Percentiles rank a stretch among this genome's conserved stretches.
phyloP scores from a whole-genome alignment of 2,797 vertebrate genomes.

The Chaetophractus vellerosus region DNA sequence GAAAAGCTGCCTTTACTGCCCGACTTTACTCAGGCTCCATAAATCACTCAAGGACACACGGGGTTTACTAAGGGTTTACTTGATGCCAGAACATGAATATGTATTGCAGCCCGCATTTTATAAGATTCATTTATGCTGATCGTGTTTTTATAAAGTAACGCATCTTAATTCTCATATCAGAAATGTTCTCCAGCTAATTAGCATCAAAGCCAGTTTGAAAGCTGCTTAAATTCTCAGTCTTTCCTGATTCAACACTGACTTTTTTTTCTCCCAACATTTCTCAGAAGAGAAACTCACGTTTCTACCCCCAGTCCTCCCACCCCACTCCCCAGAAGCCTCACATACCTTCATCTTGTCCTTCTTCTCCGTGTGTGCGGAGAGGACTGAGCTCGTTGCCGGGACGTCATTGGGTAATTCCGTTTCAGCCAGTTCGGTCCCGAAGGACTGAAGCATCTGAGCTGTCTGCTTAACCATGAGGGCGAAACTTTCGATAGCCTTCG shows the following conservation, averaged over 20 bases:
- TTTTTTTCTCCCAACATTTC: accelerated
- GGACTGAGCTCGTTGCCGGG: slow-evolving; percentile 93
- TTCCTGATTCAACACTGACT: not conserved
- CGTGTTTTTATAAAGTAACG: not conserved
- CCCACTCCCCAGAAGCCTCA: not conserved
- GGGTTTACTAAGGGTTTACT: not conserved
- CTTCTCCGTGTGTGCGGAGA: slow-evolving; percentile 94
- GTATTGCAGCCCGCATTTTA: not conserved
- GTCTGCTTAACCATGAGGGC: slow-evolving; percentile 98
- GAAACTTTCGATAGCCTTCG: slow-evolving; percentile 94
- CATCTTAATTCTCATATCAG: not conserved
- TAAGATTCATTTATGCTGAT: not conserved
- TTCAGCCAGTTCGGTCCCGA: slow-evolving; percentile 97
- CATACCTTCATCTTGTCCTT: slow-evolving; percentile 96
- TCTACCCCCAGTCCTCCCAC: slow-evolving; percentile 10
- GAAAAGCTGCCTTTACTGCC: not conserved
- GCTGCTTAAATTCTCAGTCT: not conserved
- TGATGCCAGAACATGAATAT: not conserved
- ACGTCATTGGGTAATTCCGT: slow-evolving; percentile 97
- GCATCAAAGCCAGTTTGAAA: not conserved
- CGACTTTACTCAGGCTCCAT: not conserved
- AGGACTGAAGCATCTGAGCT: slow-evolving; percentile 96
- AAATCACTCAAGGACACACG: not conserved
- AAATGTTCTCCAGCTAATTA: not conserved
- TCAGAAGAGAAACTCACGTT: not conserved